Conservation (phyloP, 2,888 invertebrate genomes). For the Anagyrus pseudococci region DNA sequence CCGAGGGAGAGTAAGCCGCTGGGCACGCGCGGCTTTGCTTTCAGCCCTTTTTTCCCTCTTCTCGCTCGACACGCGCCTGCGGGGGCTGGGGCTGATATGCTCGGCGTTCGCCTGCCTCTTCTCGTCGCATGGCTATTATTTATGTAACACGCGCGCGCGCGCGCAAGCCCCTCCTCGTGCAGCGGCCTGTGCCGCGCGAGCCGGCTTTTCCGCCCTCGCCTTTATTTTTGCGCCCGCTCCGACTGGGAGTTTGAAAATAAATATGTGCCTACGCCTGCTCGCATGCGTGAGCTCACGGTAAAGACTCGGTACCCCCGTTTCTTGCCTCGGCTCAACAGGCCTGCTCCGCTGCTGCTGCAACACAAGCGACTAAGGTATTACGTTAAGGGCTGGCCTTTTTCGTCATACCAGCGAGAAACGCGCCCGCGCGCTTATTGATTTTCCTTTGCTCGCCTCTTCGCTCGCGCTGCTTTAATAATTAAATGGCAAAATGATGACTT, state of each 20-base stretch:
- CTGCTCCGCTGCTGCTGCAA: too few species aligned
- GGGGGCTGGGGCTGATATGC: too few species aligned
- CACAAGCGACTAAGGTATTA: too few species aligned
- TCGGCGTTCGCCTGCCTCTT: background rate
- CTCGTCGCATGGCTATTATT: conserved; percentile 16
- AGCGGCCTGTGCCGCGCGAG: background rate
- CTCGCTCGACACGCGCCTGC: too few species aligned
- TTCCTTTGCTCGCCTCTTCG: background rate
- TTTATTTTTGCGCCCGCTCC: background rate
- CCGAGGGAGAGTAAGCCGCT: too few species aligned
- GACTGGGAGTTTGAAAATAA: conserved; percentile 18
- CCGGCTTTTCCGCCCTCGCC: background rate
- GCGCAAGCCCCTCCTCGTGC: conserved; percentile 4
- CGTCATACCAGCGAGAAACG: background rate
- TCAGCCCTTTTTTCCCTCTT: too few species aligned
- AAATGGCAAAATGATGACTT: too few species aligned
- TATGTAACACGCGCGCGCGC: conserved; percentile 22
- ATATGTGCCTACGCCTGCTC: background rate
- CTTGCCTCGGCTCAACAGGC: too few species aligned
- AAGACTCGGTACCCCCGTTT: background rate
- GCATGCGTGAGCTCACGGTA: background rate
- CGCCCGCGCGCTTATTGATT: background rate
- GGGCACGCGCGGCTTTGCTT: too few species aligned
- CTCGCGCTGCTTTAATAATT: too few species aligned
- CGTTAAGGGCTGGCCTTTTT: background rate